Evolutionary conservation across 2,888 invertebrate species (phyloP), one percentile per base, ranked within the genome.

Genomic region (Meandrusa payeni): DNA sequence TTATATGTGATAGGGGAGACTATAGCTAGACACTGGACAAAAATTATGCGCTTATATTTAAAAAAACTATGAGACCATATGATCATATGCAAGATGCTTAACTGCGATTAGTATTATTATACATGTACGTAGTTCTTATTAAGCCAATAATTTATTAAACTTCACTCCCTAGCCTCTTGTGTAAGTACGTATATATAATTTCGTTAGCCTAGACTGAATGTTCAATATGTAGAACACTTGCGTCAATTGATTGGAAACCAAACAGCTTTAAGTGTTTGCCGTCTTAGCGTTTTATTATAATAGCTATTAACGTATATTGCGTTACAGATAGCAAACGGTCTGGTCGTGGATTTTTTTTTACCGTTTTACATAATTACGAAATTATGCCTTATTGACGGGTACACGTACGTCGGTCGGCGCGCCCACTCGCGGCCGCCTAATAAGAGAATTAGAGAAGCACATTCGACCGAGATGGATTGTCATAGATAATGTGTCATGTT

Each of bases 291-390:
- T 78, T 77, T 76, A 77, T 76, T 80, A 76, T 75, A 74, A 72
- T 67, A 64, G 64, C 67, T 69, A 78, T 76, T 81, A 82, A 77
- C 70, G 76, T 82, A 79, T 78, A 76, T 80, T 81, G 74, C 76
- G 77, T 79, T 82, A 79, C 76, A 78, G 69, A 81, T 81, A 78
- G 73, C 71, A 67, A 82, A 73, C 75, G 71, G 72, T 79, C 80
- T 73, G 62, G 71, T 68, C 66, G 69, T 65, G 65, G 59, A n/a
- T 23, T 64, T 76, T 78, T 80, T 71, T 82, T 77, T 79, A 80
- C 76, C 80, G 81, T 77, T 82, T 82, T 77, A 79, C 73, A 79
- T 82, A 81, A 83, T 83, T 81, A 85, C 79, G 75, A 80, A 81
- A 80, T 81, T 81, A 82, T 80, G 76, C 73, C 67, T 73, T 74